Base-by-base conservation (phyloP, 2,797 vertebrate genomes). In the Scarus forsteni region DNA sequence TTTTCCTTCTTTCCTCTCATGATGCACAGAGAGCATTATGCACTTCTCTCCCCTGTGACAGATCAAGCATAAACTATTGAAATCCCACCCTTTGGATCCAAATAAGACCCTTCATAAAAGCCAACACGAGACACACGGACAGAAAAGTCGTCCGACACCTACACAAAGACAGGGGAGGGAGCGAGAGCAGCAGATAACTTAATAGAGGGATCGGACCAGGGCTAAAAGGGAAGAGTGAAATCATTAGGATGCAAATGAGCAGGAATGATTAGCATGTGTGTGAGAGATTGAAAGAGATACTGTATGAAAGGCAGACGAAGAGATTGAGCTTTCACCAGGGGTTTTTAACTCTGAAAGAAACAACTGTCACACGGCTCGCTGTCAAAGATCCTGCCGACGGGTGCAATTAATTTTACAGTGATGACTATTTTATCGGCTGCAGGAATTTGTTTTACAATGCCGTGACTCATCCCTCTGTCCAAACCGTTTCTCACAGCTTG, bases 211-310 rank as follows among this genome's bases (percentile, higher is more conserved):
- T 85, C 56, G 79, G 81, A 87, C 78, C 56, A 60, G 74, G 65
- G 74, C 70, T 88, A 73, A 74, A 89, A 84, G 88, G 80, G 81
- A 89, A 89, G 81, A 90, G 85, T 80, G 87, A 88, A 93, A 93
- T 94, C 93, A 96, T 96, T 96, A 96, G 94, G 94, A 96, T 97
- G 96, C 94, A 96, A 96, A 97, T 94, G 93, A 94, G 95, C 89
- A 72, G 80, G 85, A 80, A 91, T 92, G 94, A 95, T 95, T 95
- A 95, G 93, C 83, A 89, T 90, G 91, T 90, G 91, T 90, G 79
- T 51, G 70, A 80, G 72, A 88, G 88, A 91, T 88, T 89, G 89
- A 89, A 89, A 90, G 85, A 88, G 88, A 92, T 92, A 90, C 84
- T 70, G 88, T 86, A 84, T 89, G 82, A 92, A 92, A 92, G 79